Conservation (phyloP, 2,888 invertebrate genomes). For the Seladonia tumulorum region DNA sequence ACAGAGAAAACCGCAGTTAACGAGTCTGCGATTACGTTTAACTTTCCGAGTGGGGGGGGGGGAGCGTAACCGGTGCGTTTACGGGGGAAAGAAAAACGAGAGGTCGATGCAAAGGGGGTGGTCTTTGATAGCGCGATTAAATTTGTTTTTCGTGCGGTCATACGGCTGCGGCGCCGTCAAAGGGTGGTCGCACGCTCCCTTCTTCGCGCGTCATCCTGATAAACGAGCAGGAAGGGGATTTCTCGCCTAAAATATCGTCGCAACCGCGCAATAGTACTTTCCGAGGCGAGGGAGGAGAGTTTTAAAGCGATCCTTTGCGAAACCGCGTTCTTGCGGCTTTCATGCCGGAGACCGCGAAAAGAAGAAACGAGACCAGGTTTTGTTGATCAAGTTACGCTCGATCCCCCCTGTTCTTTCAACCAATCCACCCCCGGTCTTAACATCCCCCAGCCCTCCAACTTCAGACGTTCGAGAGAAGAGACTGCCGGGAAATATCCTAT, state of each 20-base stretch:
- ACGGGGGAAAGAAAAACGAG: background rate
- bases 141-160: constrained; percentile 57
- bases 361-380: constrained; percentile 4
- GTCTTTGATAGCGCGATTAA: constrained; percentile 52
- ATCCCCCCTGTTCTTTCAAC: background rate
- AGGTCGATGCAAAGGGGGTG: background rate
- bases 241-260: constrained; percentile 44
- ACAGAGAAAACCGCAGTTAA: background rate
- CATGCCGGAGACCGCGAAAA: background rate
- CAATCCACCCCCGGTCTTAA: background rate
- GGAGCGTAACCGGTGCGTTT: background rate
- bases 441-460: background rate
- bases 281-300: background rate
- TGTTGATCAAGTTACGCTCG: constrained; percentile 15
- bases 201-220: constrained; percentile 40
- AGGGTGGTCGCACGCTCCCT: constrained; percentile 12
- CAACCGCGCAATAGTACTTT: constrained; percentile 37
- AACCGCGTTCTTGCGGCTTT: constrained; percentile 20
- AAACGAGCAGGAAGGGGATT: constrained; percentile 40
- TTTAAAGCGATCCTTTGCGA: constrained; percentile 41
- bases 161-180: constrained; percentile 33
- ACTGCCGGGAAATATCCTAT: constrained; percentile 8
- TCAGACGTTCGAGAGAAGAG: background rate
- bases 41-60: background rate
- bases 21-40: background rate